Percentiles rank a stretch among this genome's conserved stretches.
Conservation (phyloP, 2,888 invertebrate species). For the Lycocerus yunnanus region DNA sequence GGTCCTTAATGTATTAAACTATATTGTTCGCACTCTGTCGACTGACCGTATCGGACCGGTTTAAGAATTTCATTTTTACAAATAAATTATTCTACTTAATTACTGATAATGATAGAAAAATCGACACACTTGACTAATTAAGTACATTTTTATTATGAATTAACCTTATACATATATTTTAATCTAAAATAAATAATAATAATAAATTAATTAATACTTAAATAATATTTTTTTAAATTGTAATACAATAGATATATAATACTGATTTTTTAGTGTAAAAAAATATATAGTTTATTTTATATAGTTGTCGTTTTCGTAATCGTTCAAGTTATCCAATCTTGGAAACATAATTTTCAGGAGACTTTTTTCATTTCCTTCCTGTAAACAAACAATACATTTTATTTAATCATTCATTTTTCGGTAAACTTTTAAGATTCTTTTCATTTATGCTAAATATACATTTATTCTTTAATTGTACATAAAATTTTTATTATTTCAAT, state of each 20-base stretch:
- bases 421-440: too few species aligned
- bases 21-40: too few species aligned
- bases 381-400: background rate
- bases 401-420: background rate
- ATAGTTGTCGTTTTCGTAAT: conserved; percentile 12
- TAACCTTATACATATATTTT: background rate
- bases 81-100: background rate
- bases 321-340: background rate
- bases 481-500: too few species aligned
- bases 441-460: too few species aligned
- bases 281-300: conserved; percentile 3
- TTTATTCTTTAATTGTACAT: too few species aligned
- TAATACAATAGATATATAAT: conserved; percentile 2
- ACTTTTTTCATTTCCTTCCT: conserved; percentile 8
- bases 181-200: background rate
- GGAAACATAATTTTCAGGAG: conserved; percentile 8
- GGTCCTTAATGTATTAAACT: too few species aligned
- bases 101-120: background rate
- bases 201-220: background rate
- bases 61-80: background rate
- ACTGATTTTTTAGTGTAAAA: background rate
- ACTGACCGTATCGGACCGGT: too few species aligned
- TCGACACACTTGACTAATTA: background rate
- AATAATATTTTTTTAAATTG: background rate
- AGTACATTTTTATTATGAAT: background rate